Evolutionary conservation across 2,113 vertebrate species (phyloP), one percentile per base, ranked within the genome.

Genomic region (Dolichallabes microphthalmus): DNA sequence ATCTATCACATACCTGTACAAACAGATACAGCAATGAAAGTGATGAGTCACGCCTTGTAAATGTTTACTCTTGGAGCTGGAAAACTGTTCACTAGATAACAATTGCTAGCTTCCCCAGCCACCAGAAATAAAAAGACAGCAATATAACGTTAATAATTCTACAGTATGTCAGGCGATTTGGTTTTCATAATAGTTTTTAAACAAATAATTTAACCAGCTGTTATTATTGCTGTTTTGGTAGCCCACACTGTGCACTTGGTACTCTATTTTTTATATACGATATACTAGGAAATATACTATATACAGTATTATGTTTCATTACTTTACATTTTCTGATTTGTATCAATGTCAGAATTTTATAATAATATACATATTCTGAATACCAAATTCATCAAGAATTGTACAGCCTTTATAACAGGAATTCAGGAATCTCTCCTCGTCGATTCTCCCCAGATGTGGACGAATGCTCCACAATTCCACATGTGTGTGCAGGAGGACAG

Each of bases 391-490:
- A 77, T 55, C 27, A 77, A 30, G 74, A 30, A 58, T 58, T 32
- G 52, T 22, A 32, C 53, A 78, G 53, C 27, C 52, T 50, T 50
- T 52, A 69, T n/a, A 30, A 73, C 14, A 87, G 45, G 45, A 45
- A 58, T 87, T 71, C 11, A 60, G 50, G 35, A 80, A 74, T 78
- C 19, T 71, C 27, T 77, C 25, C 25, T 78, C 12, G 85, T 27
- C 57, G 11, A 25, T 22, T 85, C 45, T 60, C 20, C 30, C 30
- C 90, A 93, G 93, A 93, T 88, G 90, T 93, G 79, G 92, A 93
- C 71, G 93, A 93, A 85, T 93, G 93, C 58, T 55, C 78, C 69
- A 88, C 85, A 14, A 73, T 88, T 69, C 66, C 88, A 27, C 90
- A 66, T 20, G 84, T 90, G 79, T 93, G 93, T 85, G 88, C 90